Evolutionary conservation across 2,888 invertebrate genomes (phyloP), one percentile per base, ranked within the genome.

Genomic region (Catocala nupta): DNA sequence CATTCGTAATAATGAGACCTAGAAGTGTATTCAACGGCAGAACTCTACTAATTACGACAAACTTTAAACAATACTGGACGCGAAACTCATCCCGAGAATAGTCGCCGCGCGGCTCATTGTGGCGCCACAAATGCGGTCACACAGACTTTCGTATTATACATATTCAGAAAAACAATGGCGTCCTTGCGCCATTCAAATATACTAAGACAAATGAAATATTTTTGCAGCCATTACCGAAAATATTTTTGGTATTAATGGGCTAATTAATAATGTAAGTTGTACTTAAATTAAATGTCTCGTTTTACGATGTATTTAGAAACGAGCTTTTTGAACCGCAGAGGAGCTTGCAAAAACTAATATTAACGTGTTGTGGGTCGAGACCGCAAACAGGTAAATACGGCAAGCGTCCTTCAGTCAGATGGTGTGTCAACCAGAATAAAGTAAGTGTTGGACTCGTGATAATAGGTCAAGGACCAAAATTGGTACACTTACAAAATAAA

Each of bases 41-140:
- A 92, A 91, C 91, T 91, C 87, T 88, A 91, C 92, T 93, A 93
- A 93, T 93, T 93, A 93, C 91, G 90, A 91, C 92, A 90, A 93
- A 93, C 92, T 93, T 93, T 92, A 90, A 93, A 93, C 93, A 93
- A 93, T 93, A 92, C 92, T 92, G 92, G 92, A 92, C 92, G 87
- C 87, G 85, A 91, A 93, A 92, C 92, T 93, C 92, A 91, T 91
- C 90, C 90, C 87, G 86, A 87, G 91, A 88, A 90, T 88, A 90
- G 90, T 89, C 89, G 84, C 87, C 85, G 85, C 83, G 84, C 82
- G 84, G 88, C 83, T 91, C 90, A 93, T 93, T 93, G 93, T 93
- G 85, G 83, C 77, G 78, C 87, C 86, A 85, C 89, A 89, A 93
- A 92, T 90, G 92, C 93, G 92, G 92, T 90, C 92, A 90, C 90